A percentile compares a stretch with the other conserved stretches of the same genome.
These are phyloP conservation scores for Urosaurus nigricauda DNA, from an alignment of 2,797 vertebrate species.

Conservation along the genomic window DNA sequence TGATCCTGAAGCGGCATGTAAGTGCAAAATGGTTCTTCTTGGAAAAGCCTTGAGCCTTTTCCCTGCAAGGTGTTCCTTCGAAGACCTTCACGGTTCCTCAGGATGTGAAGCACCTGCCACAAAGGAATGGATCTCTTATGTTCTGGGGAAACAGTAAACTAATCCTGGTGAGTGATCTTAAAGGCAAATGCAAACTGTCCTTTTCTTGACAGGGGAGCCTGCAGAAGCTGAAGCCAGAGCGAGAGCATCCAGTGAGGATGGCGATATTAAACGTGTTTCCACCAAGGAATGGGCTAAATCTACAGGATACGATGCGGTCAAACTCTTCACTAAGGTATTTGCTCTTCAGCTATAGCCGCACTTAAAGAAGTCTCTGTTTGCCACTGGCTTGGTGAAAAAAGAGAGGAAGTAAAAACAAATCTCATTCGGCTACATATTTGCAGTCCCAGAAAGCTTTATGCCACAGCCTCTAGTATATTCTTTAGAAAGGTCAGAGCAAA, in stretches of 20 bases:
- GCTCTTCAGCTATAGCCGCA: constrained; percentile 13
- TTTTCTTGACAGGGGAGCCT: constrained; percentile 87
- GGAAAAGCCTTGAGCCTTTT: background rate
- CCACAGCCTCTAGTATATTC: background rate
- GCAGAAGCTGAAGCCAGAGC: constrained; percentile 90
- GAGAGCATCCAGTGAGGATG: constrained; percentile 91
- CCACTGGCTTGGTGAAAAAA: background rate
- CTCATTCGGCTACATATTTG: background rate
- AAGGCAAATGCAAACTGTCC: constrained; percentile 26
- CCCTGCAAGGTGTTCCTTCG: background rate
- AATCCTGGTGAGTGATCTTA: background rate
- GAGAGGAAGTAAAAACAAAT: background rate
- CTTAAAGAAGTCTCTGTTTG: background rate
- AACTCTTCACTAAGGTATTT: constrained; percentile 96
- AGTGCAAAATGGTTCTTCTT: constrained; percentile 74
- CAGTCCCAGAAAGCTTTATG: background rate
- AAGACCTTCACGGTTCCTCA: background rate
- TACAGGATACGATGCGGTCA: constrained; percentile 91
- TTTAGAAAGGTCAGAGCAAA: background rate
- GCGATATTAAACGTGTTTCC: constrained; percentile 94
- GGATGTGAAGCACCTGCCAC: background rate
- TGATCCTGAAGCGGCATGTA: constrained; percentile 96
- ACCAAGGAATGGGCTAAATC: constrained; percentile 97
- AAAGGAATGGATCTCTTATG: background rate
- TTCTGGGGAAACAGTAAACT: background rate